phyloP scores from a whole-genome alignment of 2,113 vertebrate genomes.

The Spilogale gracilis region DNA sequence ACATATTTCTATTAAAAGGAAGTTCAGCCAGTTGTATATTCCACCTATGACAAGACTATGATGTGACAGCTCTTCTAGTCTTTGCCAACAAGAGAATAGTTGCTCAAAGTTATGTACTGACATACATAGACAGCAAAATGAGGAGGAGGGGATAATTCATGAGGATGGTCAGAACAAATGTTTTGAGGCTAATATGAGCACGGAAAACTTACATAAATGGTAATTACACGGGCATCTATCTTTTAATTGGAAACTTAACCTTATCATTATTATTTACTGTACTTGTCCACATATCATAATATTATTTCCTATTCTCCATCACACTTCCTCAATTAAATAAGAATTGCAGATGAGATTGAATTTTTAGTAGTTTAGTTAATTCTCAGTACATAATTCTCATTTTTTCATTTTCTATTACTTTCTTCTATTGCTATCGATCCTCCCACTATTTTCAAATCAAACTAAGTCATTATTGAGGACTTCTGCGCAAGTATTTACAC shows the following conservation, averaged over 20 bases:
- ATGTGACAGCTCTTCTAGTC: slow-evolving; percentile 45
- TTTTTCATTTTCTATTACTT: neutral
- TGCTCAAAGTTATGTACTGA: slow-evolving; percentile 19
- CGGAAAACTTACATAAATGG: neutral
- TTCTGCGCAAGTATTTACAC: neutral
- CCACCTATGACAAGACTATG: slow-evolving; percentile 35
- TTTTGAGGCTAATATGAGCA: neutral
- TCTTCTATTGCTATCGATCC: neutral
- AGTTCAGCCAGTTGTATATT: slow-evolving; percentile 47
- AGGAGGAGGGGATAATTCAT: neutral
- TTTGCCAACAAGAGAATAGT: slow-evolving; percentile 52
- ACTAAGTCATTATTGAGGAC: neutral
- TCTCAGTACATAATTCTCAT: neutral
- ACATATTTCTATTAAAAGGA: slow-evolving; percentile 53
- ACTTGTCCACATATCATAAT: neutral
- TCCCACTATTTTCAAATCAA: slow-evolving; percentile 2
- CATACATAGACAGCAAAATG: neutral
- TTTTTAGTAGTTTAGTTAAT: neutral
- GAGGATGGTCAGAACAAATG: slow-evolving; percentile 48
- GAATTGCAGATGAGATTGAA: neutral
- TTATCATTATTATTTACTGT: neutral
- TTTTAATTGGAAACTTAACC: slow-evolving; percentile 15
- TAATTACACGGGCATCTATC: neutral
- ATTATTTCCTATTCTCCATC: neutral
- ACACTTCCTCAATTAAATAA: neutral